Evolutionary conservation across 2,113 vertebrate species (phyloP).

Genomic region (Gnathonemus longibarbis): DNA sequence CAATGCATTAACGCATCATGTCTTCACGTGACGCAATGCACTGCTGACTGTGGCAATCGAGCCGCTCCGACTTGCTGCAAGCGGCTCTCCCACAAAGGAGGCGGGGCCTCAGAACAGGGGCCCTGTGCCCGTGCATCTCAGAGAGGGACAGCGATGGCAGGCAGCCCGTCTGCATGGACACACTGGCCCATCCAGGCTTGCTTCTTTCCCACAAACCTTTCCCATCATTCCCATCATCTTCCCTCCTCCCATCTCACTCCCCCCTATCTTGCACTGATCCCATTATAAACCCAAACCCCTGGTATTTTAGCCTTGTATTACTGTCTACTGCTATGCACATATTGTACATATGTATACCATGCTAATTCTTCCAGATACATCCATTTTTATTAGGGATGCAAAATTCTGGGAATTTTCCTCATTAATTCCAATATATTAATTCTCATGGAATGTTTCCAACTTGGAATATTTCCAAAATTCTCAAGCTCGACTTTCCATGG

Average conservation of each 20-base stretch:
- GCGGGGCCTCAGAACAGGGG: background rate
- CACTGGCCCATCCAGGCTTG: background rate
- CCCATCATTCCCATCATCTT: background rate
- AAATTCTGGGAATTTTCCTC: no score
- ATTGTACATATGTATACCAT: background rate
- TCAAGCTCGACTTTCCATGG: no score
- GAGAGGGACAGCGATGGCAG: background rate
- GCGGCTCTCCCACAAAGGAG: background rate
- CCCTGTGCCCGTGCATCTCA: background rate
- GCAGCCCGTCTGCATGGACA: background rate
- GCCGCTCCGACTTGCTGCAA: background rate
- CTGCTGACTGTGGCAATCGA: background rate
- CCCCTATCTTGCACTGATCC: background rate
- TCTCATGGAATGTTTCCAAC: no score
- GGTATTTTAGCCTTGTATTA: background rate
- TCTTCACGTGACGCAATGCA: background rate
- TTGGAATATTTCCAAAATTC: no score
- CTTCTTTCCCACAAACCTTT: background rate
- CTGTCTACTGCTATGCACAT: background rate
- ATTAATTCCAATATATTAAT: no score
- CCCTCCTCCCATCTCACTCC: background rate
- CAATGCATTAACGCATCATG: background rate
- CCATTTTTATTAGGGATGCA: background rate
- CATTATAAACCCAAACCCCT: background rate
- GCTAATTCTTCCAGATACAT: background rate